These are phyloP conservation scores for Pristionchus exspectatus DNA, from an alignment of 2,888 invertebrate species.

Conservation along the genomic window DNA sequence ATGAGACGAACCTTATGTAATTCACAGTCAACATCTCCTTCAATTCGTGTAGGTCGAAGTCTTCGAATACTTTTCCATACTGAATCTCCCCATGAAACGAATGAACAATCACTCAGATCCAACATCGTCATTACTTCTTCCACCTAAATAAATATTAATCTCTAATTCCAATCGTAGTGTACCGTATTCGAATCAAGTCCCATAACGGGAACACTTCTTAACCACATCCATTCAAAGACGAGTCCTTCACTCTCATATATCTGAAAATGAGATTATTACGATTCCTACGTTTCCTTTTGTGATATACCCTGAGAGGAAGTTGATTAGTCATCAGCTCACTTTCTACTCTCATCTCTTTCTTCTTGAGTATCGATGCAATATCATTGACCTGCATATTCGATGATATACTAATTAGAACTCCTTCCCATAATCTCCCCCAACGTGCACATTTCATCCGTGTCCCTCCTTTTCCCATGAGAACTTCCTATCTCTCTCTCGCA, in stretches of 20 bases:
- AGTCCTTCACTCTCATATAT: slow-evolving; percentile 26
- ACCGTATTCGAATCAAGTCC: slow-evolving; percentile 41
- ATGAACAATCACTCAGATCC: slow-evolving; percentile 39
- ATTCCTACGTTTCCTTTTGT: not conserved
- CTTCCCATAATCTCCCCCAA: not conserved
- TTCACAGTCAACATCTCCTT: slow-evolving; percentile 40
- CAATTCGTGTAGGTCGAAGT: not conserved
- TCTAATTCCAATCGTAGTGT: not conserved
- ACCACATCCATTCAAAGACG: slow-evolving; percentile 47
- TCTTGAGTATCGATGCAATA: slow-evolving; percentile 34
- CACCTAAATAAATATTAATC: not conserved
- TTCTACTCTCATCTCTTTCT: slow-evolving; percentile 25
- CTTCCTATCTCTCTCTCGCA: slow-evolving; percentile 9
- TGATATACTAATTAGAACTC: not conserved
- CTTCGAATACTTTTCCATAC: slow-evolving; percentile 48
- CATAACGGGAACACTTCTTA: slow-evolving; percentile 26
- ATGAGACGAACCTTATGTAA: slow-evolving; percentile 7
- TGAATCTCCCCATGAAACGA: slow-evolving; percentile 47
- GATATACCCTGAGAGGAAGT: not conserved
- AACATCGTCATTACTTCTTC: slow-evolving; percentile 45
- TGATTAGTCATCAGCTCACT: not conserved
- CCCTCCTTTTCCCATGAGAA: slow-evolving; percentile 10
- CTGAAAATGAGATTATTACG: not conserved
- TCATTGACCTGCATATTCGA: slow-evolving; percentile 26
- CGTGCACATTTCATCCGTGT: slow-evolving; percentile 15